Base-by-base conservation (phyloP, 2,888 invertebrate genomes). In the Perithous albicinctus region DNA sequence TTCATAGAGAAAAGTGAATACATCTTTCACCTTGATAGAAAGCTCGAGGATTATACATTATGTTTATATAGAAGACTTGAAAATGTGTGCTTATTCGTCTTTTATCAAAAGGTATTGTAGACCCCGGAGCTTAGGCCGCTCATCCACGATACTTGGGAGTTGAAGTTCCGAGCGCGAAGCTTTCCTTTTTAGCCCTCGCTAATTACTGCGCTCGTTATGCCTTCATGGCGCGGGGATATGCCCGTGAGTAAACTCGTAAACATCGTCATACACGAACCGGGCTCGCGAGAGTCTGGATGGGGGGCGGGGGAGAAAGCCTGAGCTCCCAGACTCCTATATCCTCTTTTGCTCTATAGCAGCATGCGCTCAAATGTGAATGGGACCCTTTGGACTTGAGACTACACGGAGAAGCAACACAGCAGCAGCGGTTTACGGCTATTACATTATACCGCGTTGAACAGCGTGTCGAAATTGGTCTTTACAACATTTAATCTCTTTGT, bases 141-240 rank as follows among this genome's bases (percentile, higher is more conserved):
- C 74, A 70, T 74, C 43, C 81, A 26, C 59, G 67, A 74, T 70
- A 74, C 74, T 59, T 46, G 8, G 26, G 10, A 18, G n/a, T 23
- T 54, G 20, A 38, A 23, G n/a, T 61, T 41, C 48, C 59, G 56
- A 35, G 54, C 66, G 41, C 48, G 46, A 2, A 23, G 69, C n/a
- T 10, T 70, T 82, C 74, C 78, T 78, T 78, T 82, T 76, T 72
- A 78, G 78, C 38, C 8, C 43, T 32, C 46, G 72, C 78, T 82
- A 82, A 82, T 82, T 82, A 82, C 78, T 20, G 56, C 20, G 70
- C 82, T 78, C 82, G 75, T 78, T 76, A 78, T 78, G 72, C 78
- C 78, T 76, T 67, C 59, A 59, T 72, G 72, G 59, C n/a, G 32
- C 61, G 46, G 61, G 59, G 61, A 70, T 78, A 67, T 51, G 59